Evolutionary conservation across 2,888 invertebrate genomes (phyloP).

Genomic region (Callinectes sapidus): DNA sequence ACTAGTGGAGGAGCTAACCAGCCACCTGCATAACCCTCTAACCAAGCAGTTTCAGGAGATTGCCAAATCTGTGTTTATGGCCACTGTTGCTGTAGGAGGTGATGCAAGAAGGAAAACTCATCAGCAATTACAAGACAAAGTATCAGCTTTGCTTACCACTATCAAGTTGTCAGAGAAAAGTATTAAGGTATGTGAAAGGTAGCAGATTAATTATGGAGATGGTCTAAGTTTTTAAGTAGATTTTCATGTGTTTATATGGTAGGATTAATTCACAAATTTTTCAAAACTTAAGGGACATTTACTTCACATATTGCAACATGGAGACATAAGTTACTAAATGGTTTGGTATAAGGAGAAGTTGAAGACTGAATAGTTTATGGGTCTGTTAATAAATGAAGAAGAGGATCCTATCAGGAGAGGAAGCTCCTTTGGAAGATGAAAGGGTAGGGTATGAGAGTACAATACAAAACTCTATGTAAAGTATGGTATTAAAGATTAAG

Average conservation of each 20-base stretch:
- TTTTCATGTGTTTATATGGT: not conserved
- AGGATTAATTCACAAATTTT: not conserved
- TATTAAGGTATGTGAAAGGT: slow-evolving; percentile 73
- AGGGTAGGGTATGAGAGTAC: too few relatives aligned
- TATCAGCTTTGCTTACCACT: slow-evolving; percentile 82
- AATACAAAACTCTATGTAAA: too few relatives aligned
- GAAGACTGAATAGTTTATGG: too few relatives aligned
- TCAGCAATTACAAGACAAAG: slow-evolving; percentile 87
- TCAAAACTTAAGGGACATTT: too few relatives aligned
- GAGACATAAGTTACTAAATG: too few relatives aligned
- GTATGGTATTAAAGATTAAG: too few relatives aligned
- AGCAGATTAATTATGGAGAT: not conserved
- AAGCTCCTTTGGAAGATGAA: too few relatives aligned
- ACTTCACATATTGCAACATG: too few relatives aligned
- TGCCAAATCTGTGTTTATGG: slow-evolving; percentile 86
- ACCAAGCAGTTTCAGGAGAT: slow-evolving; percentile 77
- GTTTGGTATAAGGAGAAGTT: too few relatives aligned
- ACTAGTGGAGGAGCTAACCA: slow-evolving; percentile 83
- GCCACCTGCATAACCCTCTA: slow-evolving; percentile 79
- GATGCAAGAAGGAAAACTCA: slow-evolving; percentile 84
- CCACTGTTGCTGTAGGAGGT: slow-evolving; percentile 80
- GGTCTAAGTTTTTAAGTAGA: not conserved
- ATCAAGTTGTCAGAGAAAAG: slow-evolving; percentile 77
- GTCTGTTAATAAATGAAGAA: too few relatives aligned
- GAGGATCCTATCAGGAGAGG: too few relatives aligned